Evolutionary conservation across 1,140 invertebrate genomes (phyloP), one percentile per base, ranked within the genome.

Genomic region (Halictus rubicundus): DNA sequence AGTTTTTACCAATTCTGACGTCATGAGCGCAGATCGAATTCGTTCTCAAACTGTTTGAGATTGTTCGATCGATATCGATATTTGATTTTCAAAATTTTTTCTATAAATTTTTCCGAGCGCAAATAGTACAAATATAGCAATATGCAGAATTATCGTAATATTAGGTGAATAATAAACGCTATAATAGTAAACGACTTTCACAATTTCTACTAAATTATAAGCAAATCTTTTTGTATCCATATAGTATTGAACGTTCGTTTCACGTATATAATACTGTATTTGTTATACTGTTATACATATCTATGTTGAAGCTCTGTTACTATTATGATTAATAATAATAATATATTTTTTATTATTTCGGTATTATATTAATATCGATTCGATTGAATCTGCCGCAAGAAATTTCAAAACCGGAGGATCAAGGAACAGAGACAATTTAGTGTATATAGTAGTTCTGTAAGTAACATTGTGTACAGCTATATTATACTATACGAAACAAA

Each of bases 91-190:
- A 21, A 46, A 65, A 42, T n/a, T 57, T 57, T 71, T 23, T 42
- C 37, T 63, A 63, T 52, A 54, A 78, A 49, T 64, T n/a, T 63
- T 52, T 25, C 52, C 23, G 49, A 63, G 27, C 23, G 61, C 46
- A 72, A 72, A 78, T 78, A 72, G 76, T 78, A 78, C 76, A 78
- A 78, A 78, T 49, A 23, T 72, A 78, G 76, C 60, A 78, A 78
- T 78, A 78, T 78, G 16, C 60, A 70, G 25, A 72, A 42, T 72
- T 78, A 78, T 63, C 10, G 54, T 54, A 72, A 78, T 42, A 52
- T 72, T 72, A 71, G 32, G 39, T 60, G 25, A 54, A 78, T 25
- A 71, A 78, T 78, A 25, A 49, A 60, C 54, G 8, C 61, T 64
- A 78, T 42, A 21, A 78, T 65, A 64, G 27, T 46, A 49, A 42